These are phyloP conservation scores for Scaptomyza cyrtandrae DNA, from an alignment of 2,888 invertebrate species.

Conservation along the genomic window DNA sequence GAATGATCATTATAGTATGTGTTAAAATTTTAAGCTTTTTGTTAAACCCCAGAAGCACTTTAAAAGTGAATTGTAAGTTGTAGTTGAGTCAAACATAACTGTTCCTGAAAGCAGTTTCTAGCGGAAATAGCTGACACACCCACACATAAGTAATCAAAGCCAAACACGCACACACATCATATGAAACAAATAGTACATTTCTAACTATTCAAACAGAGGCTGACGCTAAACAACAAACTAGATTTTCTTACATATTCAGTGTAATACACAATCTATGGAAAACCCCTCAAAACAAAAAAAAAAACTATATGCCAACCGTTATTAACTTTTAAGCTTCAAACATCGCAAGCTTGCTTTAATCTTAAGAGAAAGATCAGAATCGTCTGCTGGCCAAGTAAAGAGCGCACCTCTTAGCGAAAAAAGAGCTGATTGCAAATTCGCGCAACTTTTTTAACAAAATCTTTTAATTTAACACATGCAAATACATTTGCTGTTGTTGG, in stretches of 20 bases:
- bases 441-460: slow-evolving; percentile 26
- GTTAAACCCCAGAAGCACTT: background rate
- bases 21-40: slow-evolving; percentile 11
- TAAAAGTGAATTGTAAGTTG: background rate
- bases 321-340: slow-evolving; percentile 22
- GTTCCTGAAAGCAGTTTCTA: slow-evolving; percentile 1
- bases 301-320: slow-evolving; percentile 35
- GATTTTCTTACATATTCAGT: slow-evolving; percentile 31
- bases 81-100: background rate
- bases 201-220: background rate
- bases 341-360: slow-evolving; percentile 1
- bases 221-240: slow-evolving; percentile 10
- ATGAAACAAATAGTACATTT: background rate
- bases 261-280: slow-evolving; percentile 43
- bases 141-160: slow-evolving; percentile 23
- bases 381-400: slow-evolving; percentile 38
- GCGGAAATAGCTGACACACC: slow-evolving; percentile 38
- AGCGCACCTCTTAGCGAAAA: slow-evolving; percentile 21
- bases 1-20: slow-evolving; percentile 2
- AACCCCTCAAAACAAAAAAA: slow-evolving; percentile 25
- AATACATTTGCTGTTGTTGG: background rate
- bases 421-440: slow-evolving; percentile 29
- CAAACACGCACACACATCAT: slow-evolving; percentile 11
- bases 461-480: slow-evolving; percentile 12
- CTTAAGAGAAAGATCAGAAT: slow-evolving; percentile 39